Percentiles rank a stretch among this genome's conserved stretches.
phyloP scores from a whole-genome alignment of 2,888 invertebrate species.

The Anagyrus pseudococci region DNA sequence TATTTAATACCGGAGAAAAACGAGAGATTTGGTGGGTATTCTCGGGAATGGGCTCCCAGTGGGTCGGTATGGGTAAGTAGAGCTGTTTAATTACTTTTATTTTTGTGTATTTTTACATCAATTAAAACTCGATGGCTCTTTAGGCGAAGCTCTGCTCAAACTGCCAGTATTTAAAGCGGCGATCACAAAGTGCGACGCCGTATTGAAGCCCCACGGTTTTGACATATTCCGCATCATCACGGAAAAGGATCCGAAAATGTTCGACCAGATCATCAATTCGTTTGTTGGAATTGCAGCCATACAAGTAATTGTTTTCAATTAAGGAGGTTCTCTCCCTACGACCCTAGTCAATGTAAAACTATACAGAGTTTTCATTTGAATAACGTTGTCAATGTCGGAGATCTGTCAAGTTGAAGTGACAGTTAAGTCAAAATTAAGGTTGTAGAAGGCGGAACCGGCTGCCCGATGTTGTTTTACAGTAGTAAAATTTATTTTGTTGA shows the following conservation, averaged over 20 bases:
- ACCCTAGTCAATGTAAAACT: too few relatives aligned
- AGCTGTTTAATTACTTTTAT: neutral
- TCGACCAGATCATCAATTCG: conserved; percentile 73
- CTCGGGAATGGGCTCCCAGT: conserved; percentile 91
- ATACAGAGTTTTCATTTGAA: too few relatives aligned
- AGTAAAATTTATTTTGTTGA: too few relatives aligned
- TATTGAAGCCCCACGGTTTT: conserved; percentile 70
- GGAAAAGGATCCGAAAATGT: conserved; percentile 68
- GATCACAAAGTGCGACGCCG: conserved; percentile 69
- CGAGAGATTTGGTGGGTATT: conserved; percentile 87
- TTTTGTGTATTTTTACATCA: neutral
- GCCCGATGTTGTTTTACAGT: too few relatives aligned
- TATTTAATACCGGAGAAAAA: conserved; percentile 69
- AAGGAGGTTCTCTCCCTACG: too few relatives aligned
- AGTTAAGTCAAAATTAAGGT: too few relatives aligned
- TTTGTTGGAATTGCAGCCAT: conserved; percentile 80
- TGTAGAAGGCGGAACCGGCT: too few relatives aligned
- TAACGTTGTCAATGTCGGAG: too few relatives aligned
- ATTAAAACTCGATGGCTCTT: too few relatives aligned
- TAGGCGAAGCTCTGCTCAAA: conserved; percentile 63
- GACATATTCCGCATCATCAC: conserved; percentile 72
- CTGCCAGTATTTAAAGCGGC: conserved; percentile 68
- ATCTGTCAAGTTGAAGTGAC: too few relatives aligned
- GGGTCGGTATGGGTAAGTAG: conserved; percentile 80
- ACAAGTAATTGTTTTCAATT: too few relatives aligned